Evolutionary conservation across 2,113 vertebrate genomes (phyloP).

Genomic region (Hippocampus comes): DNA sequence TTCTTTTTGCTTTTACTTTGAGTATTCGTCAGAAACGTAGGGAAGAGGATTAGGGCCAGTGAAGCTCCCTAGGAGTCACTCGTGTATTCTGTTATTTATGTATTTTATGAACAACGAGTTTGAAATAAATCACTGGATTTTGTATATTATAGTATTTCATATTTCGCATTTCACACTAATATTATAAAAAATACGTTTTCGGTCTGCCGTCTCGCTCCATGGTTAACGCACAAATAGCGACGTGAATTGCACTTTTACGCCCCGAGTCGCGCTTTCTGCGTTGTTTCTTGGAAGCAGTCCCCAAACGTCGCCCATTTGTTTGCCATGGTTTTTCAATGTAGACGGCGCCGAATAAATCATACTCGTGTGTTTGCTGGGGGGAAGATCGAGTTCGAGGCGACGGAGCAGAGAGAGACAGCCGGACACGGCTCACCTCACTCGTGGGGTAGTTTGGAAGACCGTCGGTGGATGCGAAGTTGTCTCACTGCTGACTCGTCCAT

Average conservation of each 20-base stretch:
- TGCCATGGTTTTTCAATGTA: not conserved
- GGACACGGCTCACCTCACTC: not conserved
- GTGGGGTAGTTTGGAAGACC: not conserved
- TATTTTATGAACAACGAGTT: no score
- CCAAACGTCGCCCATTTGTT: not conserved
- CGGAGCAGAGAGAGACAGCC: not conserved
- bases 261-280: not conserved
- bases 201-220: not conserved
- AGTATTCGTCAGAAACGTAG: no score
- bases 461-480: slow-evolving; percentile 9
- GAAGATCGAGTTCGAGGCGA: not conserved
- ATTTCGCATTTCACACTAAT: not conserved
- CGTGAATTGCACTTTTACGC: not conserved
- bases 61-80: no score
- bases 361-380: not conserved
- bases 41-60: no score
- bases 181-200: not conserved
- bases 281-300: not conserved
- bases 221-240: not conserved
- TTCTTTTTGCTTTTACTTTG: no score
- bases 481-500: slow-evolving; percentile 12
- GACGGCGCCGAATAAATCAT: not conserved
- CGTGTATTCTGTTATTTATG: no score
- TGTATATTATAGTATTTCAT: no score
- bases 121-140: no score